Conservation (phyloP, 30 jellyfish, hydroid and myxozoan species). For the Aurelia sp. region DNA sequence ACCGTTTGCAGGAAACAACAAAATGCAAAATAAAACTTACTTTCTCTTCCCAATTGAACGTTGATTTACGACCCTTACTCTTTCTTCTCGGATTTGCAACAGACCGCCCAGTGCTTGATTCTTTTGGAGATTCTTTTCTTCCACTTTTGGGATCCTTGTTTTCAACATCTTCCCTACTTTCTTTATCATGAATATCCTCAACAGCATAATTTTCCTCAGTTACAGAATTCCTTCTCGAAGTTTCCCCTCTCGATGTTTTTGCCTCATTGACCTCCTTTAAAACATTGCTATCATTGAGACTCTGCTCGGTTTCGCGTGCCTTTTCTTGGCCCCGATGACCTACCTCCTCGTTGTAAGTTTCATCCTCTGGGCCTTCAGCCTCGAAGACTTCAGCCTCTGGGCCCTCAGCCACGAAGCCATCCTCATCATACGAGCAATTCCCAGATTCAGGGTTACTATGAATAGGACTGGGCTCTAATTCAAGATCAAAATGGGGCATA, state of each 20-base stretch:
- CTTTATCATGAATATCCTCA: constrained; percentile 9
- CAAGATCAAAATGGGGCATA: not conserved
- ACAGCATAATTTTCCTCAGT: too few species aligned
- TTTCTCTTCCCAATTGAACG: constrained; percentile 66
- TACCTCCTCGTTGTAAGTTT: constrained; percentile 6
- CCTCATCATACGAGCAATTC: constrained; percentile 38
- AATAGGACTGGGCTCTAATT: constrained; percentile 6
- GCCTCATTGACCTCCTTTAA: constrained; percentile 19
- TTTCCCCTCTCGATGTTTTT: not conserved
- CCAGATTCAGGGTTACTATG: constrained; percentile 33
- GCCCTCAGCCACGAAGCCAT: constrained; percentile 22
- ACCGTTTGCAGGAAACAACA: too few species aligned
- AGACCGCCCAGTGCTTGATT: constrained; percentile 4
- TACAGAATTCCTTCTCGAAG: not conserved
- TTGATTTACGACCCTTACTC: constrained; percentile 17
- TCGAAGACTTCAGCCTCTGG: constrained; percentile 7
- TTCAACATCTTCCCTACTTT: constrained; percentile 7
- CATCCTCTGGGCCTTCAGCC: constrained; percentile 43
- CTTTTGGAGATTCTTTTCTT: constrained; percentile 16
- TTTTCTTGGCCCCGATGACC: not conserved
- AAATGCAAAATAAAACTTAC: constrained; percentile 1
- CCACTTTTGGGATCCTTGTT: too few species aligned
- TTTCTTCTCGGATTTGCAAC: constrained; percentile 8
- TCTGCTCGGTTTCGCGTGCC: not conserved
- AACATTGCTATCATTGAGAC: not conserved